Base-by-base conservation (phyloP, 2,888 invertebrate species). In the Mactromeris polynyma region DNA sequence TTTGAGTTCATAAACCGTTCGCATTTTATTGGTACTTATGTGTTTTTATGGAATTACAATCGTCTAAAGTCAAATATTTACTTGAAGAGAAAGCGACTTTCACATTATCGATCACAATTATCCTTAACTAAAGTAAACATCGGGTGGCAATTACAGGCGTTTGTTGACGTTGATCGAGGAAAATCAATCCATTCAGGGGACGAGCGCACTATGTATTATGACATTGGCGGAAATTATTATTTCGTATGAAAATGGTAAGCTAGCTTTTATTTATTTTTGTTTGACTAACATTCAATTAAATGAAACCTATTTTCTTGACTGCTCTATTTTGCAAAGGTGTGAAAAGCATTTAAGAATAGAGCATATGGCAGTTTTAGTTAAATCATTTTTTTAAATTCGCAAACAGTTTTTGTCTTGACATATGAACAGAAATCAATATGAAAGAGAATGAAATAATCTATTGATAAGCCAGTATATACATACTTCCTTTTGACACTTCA, bases 21-120 rank as follows among this genome's bases (percentile, higher is more conserved):
- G 14, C 33, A 73, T 36, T 73, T 73, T 73, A 73, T 73, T 73
- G 36, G 33, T 14, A 33, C 73, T 73, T 73, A 11, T 73, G 19
- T 73, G 36, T 73, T 73, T 73, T 73, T 73, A 33, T 73, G 73
- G 36, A 73, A 73, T 73, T 73, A 73, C 19, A 73, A 73, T 19
- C 17, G 14, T 6, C 14, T 2, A 33, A 73, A 73, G 73, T 73
- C 73, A 73, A 73, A 73, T 73, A 73, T 73, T 73, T 73, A 33
- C 73, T 73, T 21, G 14, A 73, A 73, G 26, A 31, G 73, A 73
- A 36, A 73, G 73, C 9, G 73, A 36, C 14, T 73, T 73, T 73
- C 73, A 73, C 19, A 33, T 33, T 73, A 73, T 73, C 21, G 73
- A 73, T 73, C 73, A 4, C 36, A 17, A 73, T 73, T 33, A 73